These are phyloP conservation scores for Empidonax alnorum DNA, from an alignment of 2,113 vertebrate species.

Conservation along the genomic window DNA sequence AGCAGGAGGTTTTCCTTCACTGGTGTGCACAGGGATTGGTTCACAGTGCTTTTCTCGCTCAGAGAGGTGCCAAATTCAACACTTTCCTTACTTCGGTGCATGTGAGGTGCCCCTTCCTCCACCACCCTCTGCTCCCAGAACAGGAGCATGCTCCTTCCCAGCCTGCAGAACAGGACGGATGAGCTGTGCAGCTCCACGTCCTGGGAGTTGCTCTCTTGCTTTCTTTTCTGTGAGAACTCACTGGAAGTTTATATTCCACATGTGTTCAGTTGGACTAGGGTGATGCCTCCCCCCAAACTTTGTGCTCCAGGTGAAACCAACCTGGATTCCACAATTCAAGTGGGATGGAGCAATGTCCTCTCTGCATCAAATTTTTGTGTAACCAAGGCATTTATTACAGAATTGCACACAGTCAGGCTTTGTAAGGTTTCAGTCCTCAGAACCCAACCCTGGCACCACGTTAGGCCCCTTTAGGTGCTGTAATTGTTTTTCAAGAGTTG, in stretches of 20 bases:
- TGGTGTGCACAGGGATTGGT: not conserved
- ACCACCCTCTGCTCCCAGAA: not conserved
- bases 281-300: not conserved
- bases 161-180: not conserved
- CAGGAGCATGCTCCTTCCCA: not conserved
- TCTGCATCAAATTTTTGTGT: not conserved
- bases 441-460: not conserved
- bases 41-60: not conserved
- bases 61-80: not conserved
- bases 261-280: accelerated
- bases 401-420: not conserved
- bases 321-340: not conserved
- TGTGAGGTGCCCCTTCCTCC: not conserved
- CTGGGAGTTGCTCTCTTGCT: not conserved
- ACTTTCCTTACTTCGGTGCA: not conserved
- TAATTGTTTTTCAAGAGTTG: not conserved
- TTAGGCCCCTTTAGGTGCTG: not conserved
- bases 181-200: not conserved
- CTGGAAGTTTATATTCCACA: not conserved
- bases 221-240: not conserved
- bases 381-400: not conserved
- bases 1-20: not conserved
- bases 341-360: not conserved
- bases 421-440: not conserved
- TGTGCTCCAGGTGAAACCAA: not conserved